Evolutionary conservation across 1,140 invertebrate species (phyloP), one percentile per base, ranked within the genome.

Genomic region (Saccostrea echinata): DNA sequence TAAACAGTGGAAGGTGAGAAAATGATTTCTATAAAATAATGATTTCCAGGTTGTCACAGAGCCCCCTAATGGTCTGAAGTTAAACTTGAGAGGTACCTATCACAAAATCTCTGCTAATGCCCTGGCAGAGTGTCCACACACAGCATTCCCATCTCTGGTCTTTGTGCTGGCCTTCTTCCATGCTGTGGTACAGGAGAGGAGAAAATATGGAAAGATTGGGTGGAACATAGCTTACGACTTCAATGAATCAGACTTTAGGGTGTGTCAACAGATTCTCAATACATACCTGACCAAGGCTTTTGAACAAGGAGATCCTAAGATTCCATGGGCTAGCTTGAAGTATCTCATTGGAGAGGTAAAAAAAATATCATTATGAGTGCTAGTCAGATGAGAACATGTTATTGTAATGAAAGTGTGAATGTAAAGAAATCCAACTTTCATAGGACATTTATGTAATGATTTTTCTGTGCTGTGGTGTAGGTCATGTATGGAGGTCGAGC

Each of bases 161-260:
- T 98, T 97, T 93, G 97, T 98, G 1, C 94, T 98, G 11, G 97
- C 97, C 0, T 98, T 98, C 95, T 98, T 98, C 95, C 98, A 98
- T 93, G 97, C 97, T 35, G 97, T 98, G 3, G 97, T 98, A 18
- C 92, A 97, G 96, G 98, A 98, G 94, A 96, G 98, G 76, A 96
- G 97, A 91, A 98, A 98, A 94, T 98, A 98, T 93, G 97, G 97
- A 91, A 98, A 98, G 95, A 97, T 98, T 86, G 98, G 98, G 1
- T 98, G 98, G 98, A 99, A 98, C 93, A 97, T 98, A 87, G 96
- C 96, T 68, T 98, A 98, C 93, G 98, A 98, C 95, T 98, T 98
- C 94, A 98, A 97, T 92, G 97, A 98, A 95, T 97, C 97, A 0
- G 98, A 99, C 95, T 98, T 98, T 93, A 96, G 97, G 86, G 97